Evolutionary conservation across 2,113 vertebrate species (phyloP).

Genomic region (Hirundichthys speculiger): DNA sequence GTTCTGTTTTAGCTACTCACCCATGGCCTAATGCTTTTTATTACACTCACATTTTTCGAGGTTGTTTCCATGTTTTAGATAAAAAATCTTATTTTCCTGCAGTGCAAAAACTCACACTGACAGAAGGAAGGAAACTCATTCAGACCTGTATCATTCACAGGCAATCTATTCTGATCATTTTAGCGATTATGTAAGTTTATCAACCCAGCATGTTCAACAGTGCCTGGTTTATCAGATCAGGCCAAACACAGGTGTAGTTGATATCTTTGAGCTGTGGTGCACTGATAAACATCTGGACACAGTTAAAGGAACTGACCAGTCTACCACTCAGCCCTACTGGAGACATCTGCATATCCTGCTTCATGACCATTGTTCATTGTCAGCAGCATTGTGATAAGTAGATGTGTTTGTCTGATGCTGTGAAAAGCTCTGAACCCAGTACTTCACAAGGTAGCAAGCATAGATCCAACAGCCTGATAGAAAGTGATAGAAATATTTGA

Average conservation of each 20-base stretch:
- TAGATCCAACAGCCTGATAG: constrained; percentile 49
- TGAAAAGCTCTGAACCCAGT: constrained; percentile 40
- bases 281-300: constrained; percentile 56
- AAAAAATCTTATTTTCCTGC: not conserved
- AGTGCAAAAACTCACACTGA: not conserved
- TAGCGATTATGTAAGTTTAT: constrained; percentile 21
- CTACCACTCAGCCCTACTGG: constrained; percentile 16
- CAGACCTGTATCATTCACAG: not conserved
- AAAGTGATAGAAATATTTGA: constrained; percentile 19
- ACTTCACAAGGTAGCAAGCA: constrained; percentile 18
- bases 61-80: constrained; percentile 34
- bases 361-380: constrained; percentile 70
- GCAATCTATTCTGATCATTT: constrained; percentile 30
- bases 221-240: constrained; percentile 22
- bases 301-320: constrained; percentile 50
- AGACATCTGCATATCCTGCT: constrained; percentile 74
- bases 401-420: constrained; percentile 56
- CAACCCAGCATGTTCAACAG: not conserved
- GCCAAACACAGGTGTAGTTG: constrained; percentile 49
- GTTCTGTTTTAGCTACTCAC: constrained; percentile 45
- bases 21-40: constrained; percentile 47
- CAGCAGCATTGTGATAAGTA: constrained; percentile 50
- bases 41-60: constrained; percentile 13
- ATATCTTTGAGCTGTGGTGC: constrained; percentile 38
- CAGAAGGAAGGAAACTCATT: constrained; percentile 1